phyloP scores from a whole-genome alignment of 2,888 invertebrate species.

The Tridacna crocea region DNA sequence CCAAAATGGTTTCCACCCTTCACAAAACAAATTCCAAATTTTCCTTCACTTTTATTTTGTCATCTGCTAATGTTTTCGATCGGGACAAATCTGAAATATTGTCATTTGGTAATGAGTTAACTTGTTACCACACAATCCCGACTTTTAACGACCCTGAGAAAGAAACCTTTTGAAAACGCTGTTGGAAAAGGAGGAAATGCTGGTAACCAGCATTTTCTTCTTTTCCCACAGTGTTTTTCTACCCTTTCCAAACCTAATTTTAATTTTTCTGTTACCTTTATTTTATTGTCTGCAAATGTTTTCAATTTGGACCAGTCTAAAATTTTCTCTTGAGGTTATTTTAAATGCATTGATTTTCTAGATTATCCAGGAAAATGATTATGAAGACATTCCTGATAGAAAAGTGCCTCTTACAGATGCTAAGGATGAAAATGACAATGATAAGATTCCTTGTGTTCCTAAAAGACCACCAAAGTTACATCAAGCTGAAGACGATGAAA shows the following conservation, averaged over 20 bases:
- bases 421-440: constrained; percentile 25
- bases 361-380: constrained; percentile 16
- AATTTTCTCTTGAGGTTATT: no score
- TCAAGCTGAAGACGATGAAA: constrained; percentile 27
- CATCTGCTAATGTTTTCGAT: not conserved
- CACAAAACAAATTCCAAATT: not conserved
- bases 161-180: no score
- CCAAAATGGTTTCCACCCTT: not conserved
- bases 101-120: not conserved
- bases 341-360: not conserved
- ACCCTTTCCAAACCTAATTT: no score
- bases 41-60: not conserved
- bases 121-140: no score
- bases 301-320: no score
- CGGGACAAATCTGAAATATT: not conserved
- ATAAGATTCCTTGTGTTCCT: constrained; percentile 2
- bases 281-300: no score
- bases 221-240: constrained; percentile 8
- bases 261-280: no score
- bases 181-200: no score
- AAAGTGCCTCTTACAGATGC: not conserved
- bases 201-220: not conserved
- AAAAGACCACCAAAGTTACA: constrained; percentile 22
- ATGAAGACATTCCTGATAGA: constrained; percentile 22
- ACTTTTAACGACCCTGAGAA: no score